Evolutionary conservation across 92 coral and sea anemone genomes (phyloP), one percentile per base, ranked within the genome.

Genomic region (Zoanthus sociatus): DNA sequence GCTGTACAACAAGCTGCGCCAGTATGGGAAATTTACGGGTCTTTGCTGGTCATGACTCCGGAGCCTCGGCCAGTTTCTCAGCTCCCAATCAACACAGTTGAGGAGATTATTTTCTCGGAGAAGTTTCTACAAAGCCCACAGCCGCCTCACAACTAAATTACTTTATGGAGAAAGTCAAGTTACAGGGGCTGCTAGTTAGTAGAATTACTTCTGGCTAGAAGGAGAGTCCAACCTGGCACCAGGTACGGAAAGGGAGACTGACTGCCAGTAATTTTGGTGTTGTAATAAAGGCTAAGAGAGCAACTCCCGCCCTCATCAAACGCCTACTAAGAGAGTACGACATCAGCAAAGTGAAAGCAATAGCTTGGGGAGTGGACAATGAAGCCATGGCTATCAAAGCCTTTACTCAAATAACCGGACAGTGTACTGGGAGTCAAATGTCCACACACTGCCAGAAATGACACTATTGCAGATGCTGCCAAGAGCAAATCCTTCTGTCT

Each of bases 221-320:
- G 66, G 84, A 87, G 83, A 87, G 78, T 76, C 89, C 89, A 61
- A 69, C 89, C 58, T 87, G 84, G 89, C 89, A 87, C 31, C 70
- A 74, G 84, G 79, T 71, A 45, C 67, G 89, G 89, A 86, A 60
- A 79, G 84, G 89, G 64, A 64, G 84, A 77, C 84, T 86, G 74
- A 76, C 89, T 74, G 89, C 89, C 21, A 77, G 84, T 42, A 76
- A 86, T 64, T 86, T 86, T 86, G 84, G 89, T 44, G 51, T 70
- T 15, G 83, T 77, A 56, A 47, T 76, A 76, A 86, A 76, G 71
- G 89, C 89, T 64, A 86, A 76, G 89, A 71, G 89, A 32, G 89
- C 71, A 50, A 76, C 89, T 68, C 84, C 84, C 54, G 64, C 89
- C 73, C 72, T 86, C n/a, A 86, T 77, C 64, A 86, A 86, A 67